Base-by-base conservation (phyloP, 1,140 invertebrate genomes). In the Aporrectodea caliginosa region DNA sequence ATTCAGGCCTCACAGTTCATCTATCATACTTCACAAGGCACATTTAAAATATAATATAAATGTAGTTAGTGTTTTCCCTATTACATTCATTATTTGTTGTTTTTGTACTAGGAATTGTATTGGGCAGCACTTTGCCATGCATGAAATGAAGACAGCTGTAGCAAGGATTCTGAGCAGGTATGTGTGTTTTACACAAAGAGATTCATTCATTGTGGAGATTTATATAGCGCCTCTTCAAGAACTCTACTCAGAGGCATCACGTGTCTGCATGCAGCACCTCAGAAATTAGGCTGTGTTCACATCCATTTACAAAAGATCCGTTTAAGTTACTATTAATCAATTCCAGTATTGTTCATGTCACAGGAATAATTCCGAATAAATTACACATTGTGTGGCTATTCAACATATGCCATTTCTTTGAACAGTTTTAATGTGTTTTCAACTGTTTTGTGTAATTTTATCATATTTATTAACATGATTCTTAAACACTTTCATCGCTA, bases 61-160 rank as follows among this genome's bases (percentile, higher is more conserved):
- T 12, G 6, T 58, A 22, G 22, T 58, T 58, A 22, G 22, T 58
- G 6, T 6, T 12, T 58, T 58, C 6, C 6, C 22, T 58, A 22
- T 12, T 58, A 12, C 6, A 12, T 58, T 58, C 22, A 22, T 58
- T 30, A 0, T 32, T n/a, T 74, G 29, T 74, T 12, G 27, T 77
- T 77, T 77, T 78, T 71, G 16, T 78, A 16, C 79, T 83, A 6
- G 84, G 34, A 85, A 85, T 74, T 85, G 84, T 74, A 85, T 85
- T 71, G 84, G 84, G 35, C 81, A 84, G 79, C 83, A 82, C 71
- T 85, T 85, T 81, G 83, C 84, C 1, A 77, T 83, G 78, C 82
- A 84, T 77, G 82, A 83, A 72, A 73, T 81, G 30, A 85, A 86
- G 78, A 78, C 84, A 16, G 73, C 81, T 32, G 69, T 86, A 16